Base-by-base conservation (phyloP, 2,888 invertebrate genomes). In the Perithous albicinctus region DNA sequence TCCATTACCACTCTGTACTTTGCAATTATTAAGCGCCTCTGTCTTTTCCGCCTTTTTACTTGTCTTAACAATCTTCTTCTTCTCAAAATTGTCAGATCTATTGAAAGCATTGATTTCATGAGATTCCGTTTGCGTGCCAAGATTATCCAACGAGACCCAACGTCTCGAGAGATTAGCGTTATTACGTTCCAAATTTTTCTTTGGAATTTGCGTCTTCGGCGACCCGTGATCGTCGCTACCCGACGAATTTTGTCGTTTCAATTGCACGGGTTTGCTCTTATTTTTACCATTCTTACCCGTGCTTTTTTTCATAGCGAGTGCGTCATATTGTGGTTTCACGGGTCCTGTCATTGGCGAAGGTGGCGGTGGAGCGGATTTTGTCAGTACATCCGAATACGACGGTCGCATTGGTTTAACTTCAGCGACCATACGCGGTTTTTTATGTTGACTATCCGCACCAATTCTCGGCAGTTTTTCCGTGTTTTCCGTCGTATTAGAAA, bases 321-420 rank as follows among this genome's bases (percentile, higher is more conserved):
- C 7, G 38, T 85, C 85, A n/a, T 63, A 56, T 26, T 74, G 82
- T 1, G 67, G 61, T 26, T 82, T 85, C 1, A 61, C 41, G 6
- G 79, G 23, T 2, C 74, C 59, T 6, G 90, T 90, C 35, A 90
- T 87, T 54, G 93, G 92, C 3, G 94, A 89, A 0, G 72, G 26
- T 7, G 75, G 59, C 32, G 91, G 86, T 0, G 93, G 94, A 7
- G 93, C 94, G 6, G 94, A 94, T 93, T 97, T 97, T 35, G 96
- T 96, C 51, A 97, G 91, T 6, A 97, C 97, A 93, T 97, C 97
- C 0, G 97, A 97, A 91, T 97, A 97, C 12, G 96, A 96, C 66
- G 97, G 97, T 72, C 97, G 94, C 97, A 97, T 97, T 0, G 97
- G 97, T 88, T 96, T 96, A 0, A 97, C 97, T 93, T 97, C 97